Percentiles rank a stretch among this genome's conserved stretches.
Conservation (phyloP, 2,797 vertebrate species). For the Lemur catta region DNA sequence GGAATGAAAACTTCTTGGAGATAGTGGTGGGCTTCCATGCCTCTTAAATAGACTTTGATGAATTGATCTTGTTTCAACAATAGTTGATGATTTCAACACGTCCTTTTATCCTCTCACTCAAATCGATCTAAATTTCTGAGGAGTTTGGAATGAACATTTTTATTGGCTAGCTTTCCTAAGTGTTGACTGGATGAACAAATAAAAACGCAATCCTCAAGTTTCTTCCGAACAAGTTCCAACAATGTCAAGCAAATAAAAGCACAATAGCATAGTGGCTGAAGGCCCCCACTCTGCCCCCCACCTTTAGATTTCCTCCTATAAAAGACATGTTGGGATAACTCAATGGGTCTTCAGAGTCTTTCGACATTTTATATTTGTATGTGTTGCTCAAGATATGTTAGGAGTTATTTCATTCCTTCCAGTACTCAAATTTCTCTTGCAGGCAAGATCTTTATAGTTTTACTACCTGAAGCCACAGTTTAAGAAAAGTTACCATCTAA, state of each 20-base stretch:
- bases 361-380: not conserved
- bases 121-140: constrained; percentile 66
- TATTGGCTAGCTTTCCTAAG: constrained; percentile 49
- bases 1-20: constrained; percentile 53
- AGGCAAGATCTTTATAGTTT: constrained; percentile 29
- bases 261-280: not conserved
- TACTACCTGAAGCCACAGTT: constrained; percentile 24
- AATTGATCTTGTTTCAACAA: constrained; percentile 69
- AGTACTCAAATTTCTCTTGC: not conserved
- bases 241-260: constrained; percentile 44
- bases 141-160: constrained; percentile 49
- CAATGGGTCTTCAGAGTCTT: not conserved
- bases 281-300: accelerated
- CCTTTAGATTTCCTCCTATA: not conserved
- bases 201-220: constrained; percentile 31
- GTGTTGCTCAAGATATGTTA: not conserved
- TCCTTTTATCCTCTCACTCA: constrained; percentile 60
- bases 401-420: not conserved
- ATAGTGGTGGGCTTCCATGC: not conserved
- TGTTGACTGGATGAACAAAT: constrained; percentile 65
- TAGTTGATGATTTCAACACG: constrained; percentile 62
- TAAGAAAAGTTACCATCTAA: not conserved
- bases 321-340: not conserved
- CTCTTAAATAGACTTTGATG: constrained; percentile 63
- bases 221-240: constrained; percentile 17